Conservation (phyloP, 2,888 invertebrate genomes). For the Apodemia zela region DNA sequence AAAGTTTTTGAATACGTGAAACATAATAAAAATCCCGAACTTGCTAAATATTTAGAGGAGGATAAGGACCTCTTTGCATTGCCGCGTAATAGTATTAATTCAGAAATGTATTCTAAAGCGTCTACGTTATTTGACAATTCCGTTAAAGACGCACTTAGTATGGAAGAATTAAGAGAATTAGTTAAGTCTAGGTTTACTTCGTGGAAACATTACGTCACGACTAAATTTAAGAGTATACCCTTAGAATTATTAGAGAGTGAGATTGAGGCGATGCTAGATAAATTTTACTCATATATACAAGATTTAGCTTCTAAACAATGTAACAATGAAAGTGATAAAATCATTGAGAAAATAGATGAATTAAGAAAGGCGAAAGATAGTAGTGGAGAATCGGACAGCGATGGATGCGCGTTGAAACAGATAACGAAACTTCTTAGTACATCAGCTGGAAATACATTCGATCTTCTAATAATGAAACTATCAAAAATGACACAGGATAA, state of each 20-base stretch:
- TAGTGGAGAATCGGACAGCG: constrained; percentile 42
- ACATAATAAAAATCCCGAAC: constrained; percentile 54
- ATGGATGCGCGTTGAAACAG: constrained; percentile 48
- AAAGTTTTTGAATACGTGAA: constrained; percentile 66
- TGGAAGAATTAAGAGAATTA: constrained; percentile 58
- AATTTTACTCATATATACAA: constrained; percentile 62
- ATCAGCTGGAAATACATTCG: constrained; percentile 57
- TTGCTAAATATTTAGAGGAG: constrained; percentile 56
- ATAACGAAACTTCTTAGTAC: constrained; percentile 53
- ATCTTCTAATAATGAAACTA: constrained; percentile 61
- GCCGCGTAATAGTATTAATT: constrained; percentile 48
- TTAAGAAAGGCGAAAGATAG: constrained; percentile 41
- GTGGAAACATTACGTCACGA: constrained; percentile 60
- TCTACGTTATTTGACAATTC: constrained; percentile 59
- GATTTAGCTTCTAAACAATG: constrained; percentile 55
- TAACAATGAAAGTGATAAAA: constrained; percentile 47
- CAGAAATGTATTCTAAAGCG: constrained; percentile 58
- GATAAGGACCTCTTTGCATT: constrained; percentile 49
- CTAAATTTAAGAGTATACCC: constrained; percentile 60
- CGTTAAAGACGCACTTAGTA: constrained; percentile 59
- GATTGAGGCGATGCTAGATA: constrained; percentile 60
- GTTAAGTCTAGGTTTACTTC: constrained; percentile 56
- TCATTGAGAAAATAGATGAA: constrained; percentile 57
- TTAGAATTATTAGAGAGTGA: constrained; percentile 57
- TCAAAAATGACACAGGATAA: constrained; percentile 58